Base-by-base conservation (phyloP, 2,888 invertebrate species). In the Herminia tarsipennalis region DNA sequence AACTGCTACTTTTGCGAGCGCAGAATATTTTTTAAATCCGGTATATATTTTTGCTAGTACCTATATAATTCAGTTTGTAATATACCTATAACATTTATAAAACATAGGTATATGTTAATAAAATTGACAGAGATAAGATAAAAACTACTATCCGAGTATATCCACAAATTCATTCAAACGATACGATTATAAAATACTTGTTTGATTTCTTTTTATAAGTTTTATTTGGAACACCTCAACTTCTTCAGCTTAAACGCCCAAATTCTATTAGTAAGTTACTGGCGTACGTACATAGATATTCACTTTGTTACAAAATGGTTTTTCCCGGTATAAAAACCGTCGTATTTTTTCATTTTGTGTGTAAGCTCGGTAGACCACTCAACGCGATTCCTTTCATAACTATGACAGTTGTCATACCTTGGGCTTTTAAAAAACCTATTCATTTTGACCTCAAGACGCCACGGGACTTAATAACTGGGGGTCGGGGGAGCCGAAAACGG, bases 381-480 rank as follows among this genome's bases (percentile, higher is more conserved):
- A 77, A 71, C 74, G 76, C 75, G 77, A 76, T 84, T 86, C 83
- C 78, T 84, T 87, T 87, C 81, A 86, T 80, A 78, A 76, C 83
- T 79, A 81, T 79, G 85, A 83, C 88, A 88, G 86, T 83, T 84
- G 83, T 83, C 80, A 77, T 74, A 73, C 76, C 73, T 72, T 61
- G 66, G 71, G 79, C 81, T 84, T 86, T 86, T 82, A 84, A 86
- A 86, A 79, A 77, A 85, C 80, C 87, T 86, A 86, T 88, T 88
- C 86, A 88, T 86, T 87, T 83, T 80, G 86, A 83, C 86, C 86
- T 86, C 86, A 87, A 88, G 88, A 82, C 79, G 81, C 74, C 75
- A 70, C 76, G 78, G 75, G 79, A 82, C 84, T 88, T 85, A 84
- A 87, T 86, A 88, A 86, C 82, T 50, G 63, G 71, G 78, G 78